Conservation (phyloP, 2,113 vertebrate genomes). For the Cololabis saira region DNA sequence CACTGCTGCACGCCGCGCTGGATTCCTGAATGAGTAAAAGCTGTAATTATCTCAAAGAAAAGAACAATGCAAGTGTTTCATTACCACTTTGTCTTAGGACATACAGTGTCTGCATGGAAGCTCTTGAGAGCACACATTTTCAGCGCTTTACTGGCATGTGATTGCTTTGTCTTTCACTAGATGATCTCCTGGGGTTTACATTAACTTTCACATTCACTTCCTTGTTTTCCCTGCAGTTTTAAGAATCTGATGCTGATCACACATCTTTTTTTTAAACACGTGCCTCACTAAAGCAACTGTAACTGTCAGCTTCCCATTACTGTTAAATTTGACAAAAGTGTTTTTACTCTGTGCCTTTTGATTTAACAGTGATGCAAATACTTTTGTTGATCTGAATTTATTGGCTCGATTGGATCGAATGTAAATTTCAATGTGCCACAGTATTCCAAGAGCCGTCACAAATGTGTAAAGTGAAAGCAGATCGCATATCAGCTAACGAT, state of each 20-base stretch:
- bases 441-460: background rate
- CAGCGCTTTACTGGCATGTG: conserved; percentile 24
- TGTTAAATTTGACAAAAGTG: too few relatives aligned
- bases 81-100: conserved; percentile 57
- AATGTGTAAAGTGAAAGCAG: conserved; percentile 16
- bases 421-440: background rate
- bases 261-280: conserved; percentile 8
- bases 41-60: conserved; percentile 71
- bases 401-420: too few relatives aligned
- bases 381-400: too few relatives aligned
- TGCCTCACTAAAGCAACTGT: background rate
- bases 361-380: too few relatives aligned
- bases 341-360: too few relatives aligned
- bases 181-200: conserved; percentile 43
- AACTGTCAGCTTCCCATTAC: too few relatives aligned
- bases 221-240: conserved; percentile 24
- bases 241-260: conserved; percentile 11
- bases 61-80: conserved; percentile 67
- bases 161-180: conserved; percentile 56
- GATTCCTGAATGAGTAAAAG: conserved; percentile 67
- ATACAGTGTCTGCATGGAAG: conserved; percentile 11
- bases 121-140: conserved; percentile 11
- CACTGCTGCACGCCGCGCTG: conserved; percentile 47
- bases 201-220: conserved; percentile 66
- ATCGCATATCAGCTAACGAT: conserved; percentile 14